Evolutionary conservation across 2,113 vertebrate genomes (phyloP).

Genomic region (Salvelinus sp.): DNA sequence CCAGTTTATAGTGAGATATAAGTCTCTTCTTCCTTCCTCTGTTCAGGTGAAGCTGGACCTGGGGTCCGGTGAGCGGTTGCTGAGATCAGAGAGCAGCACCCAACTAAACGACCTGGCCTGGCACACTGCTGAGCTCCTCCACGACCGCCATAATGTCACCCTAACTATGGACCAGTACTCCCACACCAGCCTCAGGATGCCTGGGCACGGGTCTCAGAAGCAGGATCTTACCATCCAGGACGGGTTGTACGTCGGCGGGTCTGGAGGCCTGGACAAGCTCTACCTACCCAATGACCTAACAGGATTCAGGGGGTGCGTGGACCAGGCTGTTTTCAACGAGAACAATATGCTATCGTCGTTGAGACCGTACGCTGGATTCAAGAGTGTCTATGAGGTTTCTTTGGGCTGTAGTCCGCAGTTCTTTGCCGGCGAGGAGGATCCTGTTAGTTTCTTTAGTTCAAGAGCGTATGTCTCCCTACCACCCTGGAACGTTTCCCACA

Average conservation of each 20-base stretch:
- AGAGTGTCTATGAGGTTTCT: conserved; percentile 84
- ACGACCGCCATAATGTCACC: conserved; percentile 65
- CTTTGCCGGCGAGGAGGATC: conserved; percentile 81
- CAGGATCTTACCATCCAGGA: conserved; percentile 72
- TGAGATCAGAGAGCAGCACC: conserved; percentile 76
- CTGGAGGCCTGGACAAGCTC: conserved; percentile 69
- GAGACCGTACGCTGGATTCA: conserved; percentile 81
- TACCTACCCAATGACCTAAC: conserved; percentile 68
- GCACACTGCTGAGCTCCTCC: conserved; percentile 80
- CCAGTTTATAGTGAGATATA: neutral
- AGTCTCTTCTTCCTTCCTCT: conserved; percentile 34
- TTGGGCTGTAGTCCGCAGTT: conserved; percentile 88
- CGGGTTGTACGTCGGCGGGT: conserved; percentile 81
- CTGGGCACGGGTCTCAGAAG: conserved; percentile 38
- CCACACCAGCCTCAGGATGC: conserved; percentile 65
- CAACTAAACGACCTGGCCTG: conserved; percentile 84
- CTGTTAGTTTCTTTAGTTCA: conserved; percentile 91
- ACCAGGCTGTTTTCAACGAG: conserved; percentile 82
- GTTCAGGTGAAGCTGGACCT: conserved; percentile 81
- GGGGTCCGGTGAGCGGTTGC: conserved; percentile 71
- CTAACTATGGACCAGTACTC: conserved; percentile 80
- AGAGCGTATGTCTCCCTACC: conserved; percentile 83
- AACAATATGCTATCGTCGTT: conserved; percentile 81
- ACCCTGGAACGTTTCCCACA: conserved; percentile 58
- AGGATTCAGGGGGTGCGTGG: conserved; percentile 83